These are phyloP conservation scores for Phoxinus dragarum DNA, from an alignment of 2,797 vertebrate species.

Conservation along the genomic window DNA sequence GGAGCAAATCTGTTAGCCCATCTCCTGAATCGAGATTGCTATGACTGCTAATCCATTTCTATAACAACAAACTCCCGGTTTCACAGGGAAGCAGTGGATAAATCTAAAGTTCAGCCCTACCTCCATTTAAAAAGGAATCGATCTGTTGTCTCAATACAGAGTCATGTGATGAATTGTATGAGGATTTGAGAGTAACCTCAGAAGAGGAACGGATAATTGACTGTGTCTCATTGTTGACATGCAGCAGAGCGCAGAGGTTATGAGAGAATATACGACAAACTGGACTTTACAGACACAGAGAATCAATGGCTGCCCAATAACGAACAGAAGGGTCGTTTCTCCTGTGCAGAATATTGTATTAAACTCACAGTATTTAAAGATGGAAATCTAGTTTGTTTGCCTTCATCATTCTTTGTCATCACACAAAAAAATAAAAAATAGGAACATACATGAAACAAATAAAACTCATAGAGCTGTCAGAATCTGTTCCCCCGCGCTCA, in stretches of 20 bases:
- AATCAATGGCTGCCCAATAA: background rate
- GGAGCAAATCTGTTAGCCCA: conserved; percentile 36
- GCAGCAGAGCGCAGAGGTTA: conserved; percentile 19
- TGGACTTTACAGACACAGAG: conserved; percentile 24
- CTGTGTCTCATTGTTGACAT: conserved; percentile 44
- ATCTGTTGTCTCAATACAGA: conserved; percentile 58
- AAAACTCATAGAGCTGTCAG: background rate
- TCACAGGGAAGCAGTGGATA: conserved; percentile 56
- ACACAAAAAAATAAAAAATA: background rate
- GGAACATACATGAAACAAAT: background rate
- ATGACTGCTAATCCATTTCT: conserved; percentile 58
- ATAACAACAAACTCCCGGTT: conserved; percentile 26
- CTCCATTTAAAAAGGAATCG: conserved; percentile 55
- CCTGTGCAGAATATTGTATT: background rate
- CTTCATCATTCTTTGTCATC: background rate
- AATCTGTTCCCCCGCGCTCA: background rate
- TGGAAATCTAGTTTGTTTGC: background rate
- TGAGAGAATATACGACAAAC: conserved; percentile 20
- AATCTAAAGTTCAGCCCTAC: conserved; percentile 56
- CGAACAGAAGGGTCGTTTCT: background rate
- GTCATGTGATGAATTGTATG: conserved; percentile 54
- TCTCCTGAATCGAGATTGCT: conserved; percentile 31
- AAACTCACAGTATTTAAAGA: background rate
- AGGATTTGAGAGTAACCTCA: conserved; percentile 47
- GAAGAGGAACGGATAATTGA: conserved; percentile 44